These are phyloP conservation scores for Leptinotarsa peninsularis DNA, from an alignment of 2,888 invertebrate genomes.

Conservation along the genomic window DNA sequence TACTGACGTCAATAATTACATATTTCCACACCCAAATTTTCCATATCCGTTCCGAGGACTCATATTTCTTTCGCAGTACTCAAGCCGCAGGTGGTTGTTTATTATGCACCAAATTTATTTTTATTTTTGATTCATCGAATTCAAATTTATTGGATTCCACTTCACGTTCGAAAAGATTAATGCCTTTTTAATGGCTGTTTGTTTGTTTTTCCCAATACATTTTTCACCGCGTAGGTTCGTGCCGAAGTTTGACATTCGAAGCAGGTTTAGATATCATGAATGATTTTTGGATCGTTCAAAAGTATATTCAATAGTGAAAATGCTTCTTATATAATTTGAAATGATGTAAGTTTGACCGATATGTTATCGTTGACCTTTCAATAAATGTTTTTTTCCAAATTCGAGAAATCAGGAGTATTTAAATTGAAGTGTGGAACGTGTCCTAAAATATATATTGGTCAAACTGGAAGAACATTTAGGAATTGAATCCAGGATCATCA, in stretches of 20 bases:
- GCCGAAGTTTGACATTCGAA: background rate
- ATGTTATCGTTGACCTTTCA: too few species aligned
- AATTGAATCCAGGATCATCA: too few species aligned
- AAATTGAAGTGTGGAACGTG: too few species aligned
- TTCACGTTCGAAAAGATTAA: slow-evolving; percentile 5
- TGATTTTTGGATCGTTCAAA: background rate
- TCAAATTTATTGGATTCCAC: slow-evolving; percentile 5
- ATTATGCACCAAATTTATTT: slow-evolving; percentile 17
- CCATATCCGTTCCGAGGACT: background rate
- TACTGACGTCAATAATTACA: background rate
- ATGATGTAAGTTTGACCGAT: too few species aligned
- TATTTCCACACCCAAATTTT: background rate
- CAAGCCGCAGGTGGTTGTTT: slow-evolving; percentile 22
- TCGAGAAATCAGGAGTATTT: too few species aligned
- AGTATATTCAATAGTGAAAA: background rate
- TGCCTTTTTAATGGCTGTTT: slow-evolving; percentile 12
- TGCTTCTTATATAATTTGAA: background rate
- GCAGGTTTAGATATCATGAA: background rate
- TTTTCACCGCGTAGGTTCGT: background rate
- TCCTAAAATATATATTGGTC: too few species aligned
- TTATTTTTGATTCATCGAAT: slow-evolving; percentile 18
- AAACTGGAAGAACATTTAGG: too few species aligned
- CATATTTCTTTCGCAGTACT: background rate
- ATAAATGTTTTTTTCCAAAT: too few species aligned
- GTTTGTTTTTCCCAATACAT: background rate